phyloP scores from a whole-genome alignment of 2,888 invertebrate genomes.

The Synanthedon formicaeformis region DNA sequence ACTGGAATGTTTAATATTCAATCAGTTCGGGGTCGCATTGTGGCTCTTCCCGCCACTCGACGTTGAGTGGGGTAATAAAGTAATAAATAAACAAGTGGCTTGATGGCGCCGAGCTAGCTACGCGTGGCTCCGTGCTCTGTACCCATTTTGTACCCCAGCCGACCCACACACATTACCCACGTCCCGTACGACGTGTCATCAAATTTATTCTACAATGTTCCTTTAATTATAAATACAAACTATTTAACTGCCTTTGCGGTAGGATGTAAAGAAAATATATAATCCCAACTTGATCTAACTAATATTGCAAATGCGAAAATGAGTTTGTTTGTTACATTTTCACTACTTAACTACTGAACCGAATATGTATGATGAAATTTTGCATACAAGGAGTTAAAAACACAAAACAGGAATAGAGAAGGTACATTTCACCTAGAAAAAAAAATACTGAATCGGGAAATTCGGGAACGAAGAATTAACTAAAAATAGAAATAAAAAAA shows the following conservation, averaged over 20 bases:
- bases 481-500: too few relatives aligned
- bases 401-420: too few relatives aligned
- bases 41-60: constrained; percentile 47
- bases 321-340: too few relatives aligned
- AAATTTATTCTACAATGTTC: not conserved
- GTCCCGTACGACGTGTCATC: not conserved
- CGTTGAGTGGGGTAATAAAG: constrained; percentile 56
- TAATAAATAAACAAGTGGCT: constrained; percentile 56
- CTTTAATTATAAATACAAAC: not conserved
- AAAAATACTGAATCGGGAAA: too few relatives aligned
- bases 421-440: too few relatives aligned
- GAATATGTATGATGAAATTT: too few relatives aligned
- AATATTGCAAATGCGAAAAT: too few relatives aligned
- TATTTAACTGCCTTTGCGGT: not conserved
- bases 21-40: constrained; percentile 48
- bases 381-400: too few relatives aligned
- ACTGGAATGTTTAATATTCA: constrained; percentile 49
- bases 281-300: too few relatives aligned
- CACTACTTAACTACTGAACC: too few relatives aligned
- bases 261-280: not conserved
- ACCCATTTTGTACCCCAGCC: too few relatives aligned
- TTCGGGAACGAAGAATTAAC: too few relatives aligned
- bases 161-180: not conserved
- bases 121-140: not conserved
- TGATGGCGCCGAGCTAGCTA: constrained; percentile 15